phyloP scores from a whole-genome alignment of 2,113 vertebrate genomes.

The Ia io region DNA sequence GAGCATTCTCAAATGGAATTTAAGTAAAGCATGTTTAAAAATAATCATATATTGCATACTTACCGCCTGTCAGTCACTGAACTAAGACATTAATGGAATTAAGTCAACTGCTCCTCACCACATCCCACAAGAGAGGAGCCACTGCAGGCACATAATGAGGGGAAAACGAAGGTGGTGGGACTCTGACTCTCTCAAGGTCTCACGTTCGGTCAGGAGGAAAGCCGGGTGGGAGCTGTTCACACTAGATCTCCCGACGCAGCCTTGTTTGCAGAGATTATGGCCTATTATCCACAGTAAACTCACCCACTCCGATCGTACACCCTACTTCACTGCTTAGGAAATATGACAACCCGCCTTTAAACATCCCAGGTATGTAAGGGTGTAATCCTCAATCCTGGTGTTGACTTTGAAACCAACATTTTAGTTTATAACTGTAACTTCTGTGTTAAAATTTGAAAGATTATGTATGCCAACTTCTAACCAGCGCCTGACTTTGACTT shows the following conservation, averaged over 20 bases:
- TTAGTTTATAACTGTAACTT: background rate
- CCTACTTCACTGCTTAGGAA: background rate
- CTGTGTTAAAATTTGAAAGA: background rate
- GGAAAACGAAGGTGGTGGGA: background rate
- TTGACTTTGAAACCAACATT: conserved; percentile 5
- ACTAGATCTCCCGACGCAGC: background rate
- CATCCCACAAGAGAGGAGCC: background rate
- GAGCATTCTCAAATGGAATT: background rate
- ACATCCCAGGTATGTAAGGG: background rate
- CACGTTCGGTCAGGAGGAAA: background rate
- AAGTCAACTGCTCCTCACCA: background rate
- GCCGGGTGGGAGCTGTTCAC: background rate
- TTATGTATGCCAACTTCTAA: background rate
- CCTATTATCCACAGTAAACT: background rate
- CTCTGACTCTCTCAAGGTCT: background rate
- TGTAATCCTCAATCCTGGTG: background rate
- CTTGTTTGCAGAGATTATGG: background rate
- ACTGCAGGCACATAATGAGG: background rate
- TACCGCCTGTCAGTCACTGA: background rate
- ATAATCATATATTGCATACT: background rate
- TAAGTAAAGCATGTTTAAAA: background rate
- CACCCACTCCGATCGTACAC: background rate
- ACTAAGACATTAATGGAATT: background rate
- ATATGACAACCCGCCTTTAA: background rate
- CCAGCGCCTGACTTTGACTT: background rate